Evolutionary conservation across 2,113 vertebrate species (phyloP), one percentile per base, ranked within the genome.

Genomic region (Ochotona curzoniae): DNA sequence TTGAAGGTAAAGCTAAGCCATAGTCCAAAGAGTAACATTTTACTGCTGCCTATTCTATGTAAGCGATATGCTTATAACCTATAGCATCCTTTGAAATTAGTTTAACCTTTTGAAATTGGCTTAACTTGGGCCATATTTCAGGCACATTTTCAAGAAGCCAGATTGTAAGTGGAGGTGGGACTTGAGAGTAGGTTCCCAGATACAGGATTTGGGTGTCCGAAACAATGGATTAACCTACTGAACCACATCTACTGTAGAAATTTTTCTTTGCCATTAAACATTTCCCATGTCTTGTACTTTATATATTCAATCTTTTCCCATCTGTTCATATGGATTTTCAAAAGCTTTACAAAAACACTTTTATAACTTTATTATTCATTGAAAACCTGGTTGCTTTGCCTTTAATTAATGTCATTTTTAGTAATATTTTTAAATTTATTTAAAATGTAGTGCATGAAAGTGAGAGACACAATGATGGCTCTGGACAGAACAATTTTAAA

Each of bases 31-130:
- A 70, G 25, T n/a, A 87, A 78, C 28, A 81, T 74, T 90, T 87
- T 17, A 61, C 49, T 93, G 30, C 87, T 93, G 92, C 91, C 47
- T 47, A 89, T 91, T 87, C 11, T 63, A 21, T 91, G 2, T 83
- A 32, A 13, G 63, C 15, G 30, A 1, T 83, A 12, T 78, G 21
- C 71, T 80, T 79, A 9, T 73, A 83, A 89, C 69, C 44, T 71
- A 49, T 35, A 91, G 74, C 3, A 85, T 32, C 17, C 64, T 90
- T 93, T 90, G 76, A 90, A 84, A 90, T 86, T 80, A 75, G 92
- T 81, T 95, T 35, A 67, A 71, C 86, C 17, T 60, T 90, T 93
- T 90, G 76, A 90, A 84, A 90, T 86, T 80, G 70, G 92, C 76
- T 94, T 30, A 67, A 71, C 86, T 44, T 44, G 38, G 38, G 38